Base-by-base conservation (phyloP, 2,797 vertebrate species). In the Cuculus canorus region DNA sequence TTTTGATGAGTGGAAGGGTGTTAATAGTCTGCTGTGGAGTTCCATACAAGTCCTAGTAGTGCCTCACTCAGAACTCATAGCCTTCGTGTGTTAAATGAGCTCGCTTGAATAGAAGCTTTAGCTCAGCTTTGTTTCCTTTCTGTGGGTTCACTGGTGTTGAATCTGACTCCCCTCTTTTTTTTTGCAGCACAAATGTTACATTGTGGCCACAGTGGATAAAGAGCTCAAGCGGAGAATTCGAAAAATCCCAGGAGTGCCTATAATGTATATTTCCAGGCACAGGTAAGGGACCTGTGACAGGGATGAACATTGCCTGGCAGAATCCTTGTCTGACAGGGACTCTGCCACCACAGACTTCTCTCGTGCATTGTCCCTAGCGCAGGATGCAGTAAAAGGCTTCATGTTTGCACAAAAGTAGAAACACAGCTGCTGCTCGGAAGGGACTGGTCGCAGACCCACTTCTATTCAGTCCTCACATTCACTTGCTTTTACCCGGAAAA, bases 181-280 rank as follows among this genome's bases (percentile, higher is more conserved):
- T 95, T 94, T 91, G 48, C 97, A 99, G 99, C 99, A 99, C 97
- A 99, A 99, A 94, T 99, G 99, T 98, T 99, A 99, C 92, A 99
- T 99, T 88, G 98, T 99, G 97, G 99, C 99, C 52, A 99, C 99
- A 17, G 99, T 99, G 97, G 99, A 99, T 97, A 98, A 99, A 95
- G 99, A 99, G 95, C 98, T 99, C 27, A 99, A 99, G 96, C 97
- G 99, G 70, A 98, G 99, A 96, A 98, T 99, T 86, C 98, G 99
- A 54, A 99, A 99, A 97, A 99, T 99, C 78, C 99, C 99, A 8
- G 99, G 99, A 77, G 99, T 99, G 28, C 99, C 99, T 41, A 99
- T 99, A 96, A 99, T 99, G 99, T 99, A 99, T 96, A 99, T 99
- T 97, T 99, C 99, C 88, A 99, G 99, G 96, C 99, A 99, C 96